Base-by-base conservation (phyloP, 2,888 invertebrate species). In the Napeogenes inachia region DNA sequence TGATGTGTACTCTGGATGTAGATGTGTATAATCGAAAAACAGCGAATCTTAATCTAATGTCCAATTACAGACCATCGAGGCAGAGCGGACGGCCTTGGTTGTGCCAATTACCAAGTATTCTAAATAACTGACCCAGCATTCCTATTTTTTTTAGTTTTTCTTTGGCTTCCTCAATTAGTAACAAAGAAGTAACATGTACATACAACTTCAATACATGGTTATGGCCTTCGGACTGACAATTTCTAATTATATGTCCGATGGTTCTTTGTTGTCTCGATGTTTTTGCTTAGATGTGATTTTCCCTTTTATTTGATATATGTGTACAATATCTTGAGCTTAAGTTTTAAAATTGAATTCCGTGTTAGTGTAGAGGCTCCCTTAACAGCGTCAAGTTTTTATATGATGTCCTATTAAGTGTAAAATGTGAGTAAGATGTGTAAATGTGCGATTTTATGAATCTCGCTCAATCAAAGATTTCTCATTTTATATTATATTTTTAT, bases 131-230 rank as follows among this genome's bases (percentile, higher is more conserved):
- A 54, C 61, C 62, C 54, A 59, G 60, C 57, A 56, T 54, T 35
- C 45, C 38, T 54, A 58, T 3, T 66, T 66, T 66, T 65, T 66
- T 62, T 30, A 50, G 30, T 30, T 50, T 68, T 63, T 63, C 46
- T 59, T 62, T 38, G 60, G 63, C 62, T 68, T 69, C 68, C 69
- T 69, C 66, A 69, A 66, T 69, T 70, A 56, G 33, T 56, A 60
- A 64, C 59, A 64, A 61, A 60, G 61, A 60, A 59, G 59, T 50
- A 30, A 42, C 21, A 47, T 50, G 50, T 30, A 50, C 50, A 50
- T 50, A 30, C n/a, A 12, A 42, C 42, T 10, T 30, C 30, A 30
- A 10, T 21, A 50, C 50, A 30, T 50, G 12, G 21, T 21, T 50
- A 21, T 10, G 30, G 30, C 5, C 30, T 30, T 21, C 12, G 10